A percentile compares a stretch with the other conserved stretches of the same genome.
These are phyloP conservation scores for Drosophila monieri DNA, from an alignment of 2,888 invertebrate genomes.

Conservation along the genomic window DNA sequence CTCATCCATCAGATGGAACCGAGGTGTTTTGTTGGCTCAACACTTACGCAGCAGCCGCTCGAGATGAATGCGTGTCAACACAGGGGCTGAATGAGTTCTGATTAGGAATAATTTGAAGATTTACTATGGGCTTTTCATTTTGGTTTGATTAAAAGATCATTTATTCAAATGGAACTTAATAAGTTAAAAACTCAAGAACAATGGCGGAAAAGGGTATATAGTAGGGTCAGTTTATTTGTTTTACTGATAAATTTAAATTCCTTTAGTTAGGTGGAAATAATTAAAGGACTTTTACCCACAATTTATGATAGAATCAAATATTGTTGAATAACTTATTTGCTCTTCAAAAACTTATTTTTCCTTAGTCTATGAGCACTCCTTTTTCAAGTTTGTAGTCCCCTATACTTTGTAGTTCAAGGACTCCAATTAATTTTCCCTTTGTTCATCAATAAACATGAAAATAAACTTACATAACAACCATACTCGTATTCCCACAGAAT, in stretches of 20 bases:
- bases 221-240: background rate
- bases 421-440: background rate
- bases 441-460: background rate
- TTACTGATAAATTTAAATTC: no score
- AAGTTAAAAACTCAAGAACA: background rate
- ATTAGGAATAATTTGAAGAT: conserved; percentile 14
- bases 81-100: conserved; percentile 8
- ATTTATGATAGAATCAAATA: no score
- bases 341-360: no score
- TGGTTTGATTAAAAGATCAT: background rate
- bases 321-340: no score
- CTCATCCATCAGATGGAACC: conserved; percentile 23
- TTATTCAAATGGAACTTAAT: background rate
- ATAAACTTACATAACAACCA: conserved; percentile 81
- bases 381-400: background rate
- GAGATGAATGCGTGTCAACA: conserved; percentile 27
- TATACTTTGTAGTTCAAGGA: background rate
- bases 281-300: no score
- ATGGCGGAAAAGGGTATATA: background rate
- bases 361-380: no score
- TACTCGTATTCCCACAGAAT: conserved; percentile 65
- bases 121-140: background rate
- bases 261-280: no score
- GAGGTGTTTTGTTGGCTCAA: conserved; percentile 30
- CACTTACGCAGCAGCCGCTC: conserved; percentile 25